phyloP scores from a whole-genome alignment of 2,113 vertebrate genomes.

The Archilochus colubris region DNA sequence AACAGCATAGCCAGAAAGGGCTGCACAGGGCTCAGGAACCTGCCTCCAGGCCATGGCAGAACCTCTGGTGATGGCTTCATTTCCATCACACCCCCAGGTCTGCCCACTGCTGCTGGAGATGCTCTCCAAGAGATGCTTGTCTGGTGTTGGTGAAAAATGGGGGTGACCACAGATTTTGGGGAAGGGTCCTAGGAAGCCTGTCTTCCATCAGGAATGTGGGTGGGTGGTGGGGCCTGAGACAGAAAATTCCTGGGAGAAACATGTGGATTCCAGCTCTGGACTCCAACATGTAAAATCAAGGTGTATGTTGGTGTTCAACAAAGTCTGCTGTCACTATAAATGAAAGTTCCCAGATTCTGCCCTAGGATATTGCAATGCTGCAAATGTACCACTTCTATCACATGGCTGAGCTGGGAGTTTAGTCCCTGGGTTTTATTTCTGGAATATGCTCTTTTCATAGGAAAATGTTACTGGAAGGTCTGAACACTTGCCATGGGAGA shows the following conservation, averaged over 20 bases:
- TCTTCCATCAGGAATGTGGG: not conserved
- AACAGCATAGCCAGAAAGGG: not conserved
- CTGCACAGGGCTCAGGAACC: fast-evolving
- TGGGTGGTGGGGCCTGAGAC: not conserved
- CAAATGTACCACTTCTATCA: not conserved
- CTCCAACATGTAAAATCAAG: fast-evolving
- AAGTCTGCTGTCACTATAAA: fast-evolving
- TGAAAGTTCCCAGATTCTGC: not conserved
- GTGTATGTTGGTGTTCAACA: not conserved
- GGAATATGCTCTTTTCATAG: not conserved
- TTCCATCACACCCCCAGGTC: not conserved
- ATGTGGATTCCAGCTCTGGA: not conserved
- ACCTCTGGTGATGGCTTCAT: fast-evolving
- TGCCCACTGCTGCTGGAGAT: not conserved
- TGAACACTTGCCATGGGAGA: not conserved
- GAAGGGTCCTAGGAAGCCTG: not conserved
- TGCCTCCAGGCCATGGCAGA: not conserved
- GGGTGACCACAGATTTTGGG: not conserved
- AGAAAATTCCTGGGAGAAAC: not conserved
- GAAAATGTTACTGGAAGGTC: not conserved
- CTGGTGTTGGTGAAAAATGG: not conserved
- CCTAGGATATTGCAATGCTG: not conserved
- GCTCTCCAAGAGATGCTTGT: not conserved
- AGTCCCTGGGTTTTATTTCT: not conserved
- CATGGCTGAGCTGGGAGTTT: fast-evolving